Conservation (phyloP, 2,797 vertebrate genomes). For the Circus cinereus region DNA sequence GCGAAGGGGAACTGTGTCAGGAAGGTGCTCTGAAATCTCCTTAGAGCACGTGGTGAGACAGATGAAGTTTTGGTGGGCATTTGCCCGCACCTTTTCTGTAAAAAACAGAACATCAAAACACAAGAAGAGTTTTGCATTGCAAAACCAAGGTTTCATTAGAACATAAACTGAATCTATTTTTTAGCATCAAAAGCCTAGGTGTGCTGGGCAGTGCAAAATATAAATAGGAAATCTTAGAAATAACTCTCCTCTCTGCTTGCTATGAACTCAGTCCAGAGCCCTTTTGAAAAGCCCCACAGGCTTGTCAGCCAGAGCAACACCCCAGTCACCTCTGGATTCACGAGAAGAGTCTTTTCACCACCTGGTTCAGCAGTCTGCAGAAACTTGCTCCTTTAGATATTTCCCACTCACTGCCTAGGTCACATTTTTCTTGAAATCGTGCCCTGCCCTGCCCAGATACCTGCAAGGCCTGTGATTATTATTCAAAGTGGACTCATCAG, state of each 20-base stretch:
- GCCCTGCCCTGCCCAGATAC: background rate
- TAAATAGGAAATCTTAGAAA: background rate
- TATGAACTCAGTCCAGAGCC: background rate
- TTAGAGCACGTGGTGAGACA: rapidly evolving
- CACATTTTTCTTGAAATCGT: background rate
- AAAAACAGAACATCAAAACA: background rate
- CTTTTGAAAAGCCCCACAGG: background rate
- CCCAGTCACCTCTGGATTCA: background rate
- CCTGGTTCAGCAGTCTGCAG: background rate
- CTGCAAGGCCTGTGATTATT: background rate
- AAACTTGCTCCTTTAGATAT: background rate
- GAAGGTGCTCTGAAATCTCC: background rate
- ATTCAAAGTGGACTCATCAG: background rate
- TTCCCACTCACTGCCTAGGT: background rate
- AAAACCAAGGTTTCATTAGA: background rate
- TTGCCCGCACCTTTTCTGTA: background rate
- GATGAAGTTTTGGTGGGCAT: background rate
- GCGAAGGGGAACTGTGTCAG: rapidly evolving
- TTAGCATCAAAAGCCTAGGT: background rate
- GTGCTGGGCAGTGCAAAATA: background rate
- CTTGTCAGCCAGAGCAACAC: background rate
- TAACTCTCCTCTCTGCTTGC: background rate
- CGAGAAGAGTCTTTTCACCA: background rate
- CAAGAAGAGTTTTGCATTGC: background rate
- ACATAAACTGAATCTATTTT: background rate